Evolutionary conservation across 2,888 invertebrate species (phyloP).

Genomic region (Eubasilissa splendida): DNA sequence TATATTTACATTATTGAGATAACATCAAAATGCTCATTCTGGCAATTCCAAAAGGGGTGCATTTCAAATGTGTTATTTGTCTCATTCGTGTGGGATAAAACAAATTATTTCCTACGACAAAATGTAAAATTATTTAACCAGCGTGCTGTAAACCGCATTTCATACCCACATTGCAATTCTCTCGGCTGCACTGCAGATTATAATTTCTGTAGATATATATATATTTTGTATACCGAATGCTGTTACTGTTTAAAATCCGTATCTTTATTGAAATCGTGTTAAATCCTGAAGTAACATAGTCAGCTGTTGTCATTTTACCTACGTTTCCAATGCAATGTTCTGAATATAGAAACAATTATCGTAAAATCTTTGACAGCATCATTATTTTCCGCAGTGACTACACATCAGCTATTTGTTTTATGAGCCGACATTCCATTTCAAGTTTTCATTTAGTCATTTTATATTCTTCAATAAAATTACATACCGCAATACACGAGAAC

Average conservation of each 20-base stretch:
- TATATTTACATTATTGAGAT: too few relatives aligned
- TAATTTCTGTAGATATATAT: slow-evolving; percentile 9
- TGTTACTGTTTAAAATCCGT: slow-evolving; percentile 33
- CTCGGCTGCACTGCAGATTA: neutral
- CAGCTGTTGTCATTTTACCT: slow-evolving; percentile 3
- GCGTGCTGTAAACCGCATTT: slow-evolving; percentile 1
- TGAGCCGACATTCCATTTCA: slow-evolving; percentile 3
- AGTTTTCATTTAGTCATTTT: neutral
- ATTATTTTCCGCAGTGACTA: neutral
- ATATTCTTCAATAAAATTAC: too few relatives aligned
- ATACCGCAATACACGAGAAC: too few relatives aligned
- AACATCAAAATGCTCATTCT: too few relatives aligned
- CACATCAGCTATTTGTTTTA: neutral
- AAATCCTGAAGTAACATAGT: slow-evolving; percentile 8
- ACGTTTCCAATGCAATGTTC: neutral
- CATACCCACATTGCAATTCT: slow-evolving; percentile 21
- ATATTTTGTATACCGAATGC: slow-evolving; percentile 10
- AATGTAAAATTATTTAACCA: slow-evolving; percentile 16
- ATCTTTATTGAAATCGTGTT: slow-evolving; percentile 44
- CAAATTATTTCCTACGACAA: neutral
- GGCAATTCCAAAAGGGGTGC: too few relatives aligned
- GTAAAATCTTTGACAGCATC: slow-evolving; percentile 27
- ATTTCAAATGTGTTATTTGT: too few relatives aligned
- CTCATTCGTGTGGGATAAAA: too few relatives aligned
- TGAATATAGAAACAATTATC: slow-evolving; percentile 13